These are phyloP conservation scores for Furnarius figulus DNA, from an alignment of 2,113 vertebrate genomes.

Conservation along the genomic window DNA sequence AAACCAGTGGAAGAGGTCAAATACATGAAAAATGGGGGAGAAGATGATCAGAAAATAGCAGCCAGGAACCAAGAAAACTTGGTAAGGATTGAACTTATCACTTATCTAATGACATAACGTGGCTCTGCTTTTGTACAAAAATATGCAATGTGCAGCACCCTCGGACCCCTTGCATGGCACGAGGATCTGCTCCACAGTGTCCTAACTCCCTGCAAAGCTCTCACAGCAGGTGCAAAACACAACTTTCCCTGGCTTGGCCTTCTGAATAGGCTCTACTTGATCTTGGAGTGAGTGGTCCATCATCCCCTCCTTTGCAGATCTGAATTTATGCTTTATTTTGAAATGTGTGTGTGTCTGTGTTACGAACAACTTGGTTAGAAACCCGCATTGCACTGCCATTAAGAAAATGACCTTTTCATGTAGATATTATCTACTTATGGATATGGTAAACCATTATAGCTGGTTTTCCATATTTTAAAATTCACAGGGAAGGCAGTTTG, in stretches of 20 bases:
- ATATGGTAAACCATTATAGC: not conserved
- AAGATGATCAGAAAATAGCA: constrained; percentile 83
- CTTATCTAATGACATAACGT: constrained; percentile 38
- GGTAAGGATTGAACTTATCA: constrained; percentile 71
- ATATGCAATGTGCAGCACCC: not conserved
- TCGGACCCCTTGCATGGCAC: not conserved
- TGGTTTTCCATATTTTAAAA: not conserved
- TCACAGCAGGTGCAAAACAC: not conserved
- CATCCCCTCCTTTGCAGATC: not conserved
- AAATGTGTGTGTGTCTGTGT: not conserved
- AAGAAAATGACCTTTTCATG: not conserved
- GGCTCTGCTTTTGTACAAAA: constrained; percentile 45
- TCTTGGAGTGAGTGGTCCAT: constrained; percentile 5
- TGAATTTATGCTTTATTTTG: not conserved
- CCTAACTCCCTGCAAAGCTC: constrained; percentile 42
- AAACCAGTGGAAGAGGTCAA: constrained; percentile 96
- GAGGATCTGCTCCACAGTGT: constrained; percentile 44
- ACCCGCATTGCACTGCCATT: not conserved
- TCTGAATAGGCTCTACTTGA: constrained; percentile 41
- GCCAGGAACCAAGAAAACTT: constrained; percentile 84
- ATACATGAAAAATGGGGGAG: constrained; percentile 84
- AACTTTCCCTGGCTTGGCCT: constrained; percentile 55
- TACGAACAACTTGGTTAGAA: not conserved
- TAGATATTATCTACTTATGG: not conserved
- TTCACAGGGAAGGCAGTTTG: not conserved